These are phyloP conservation scores for Myathropa florea DNA, from an alignment of 2,888 invertebrate genomes.

Conservation along the genomic window DNA sequence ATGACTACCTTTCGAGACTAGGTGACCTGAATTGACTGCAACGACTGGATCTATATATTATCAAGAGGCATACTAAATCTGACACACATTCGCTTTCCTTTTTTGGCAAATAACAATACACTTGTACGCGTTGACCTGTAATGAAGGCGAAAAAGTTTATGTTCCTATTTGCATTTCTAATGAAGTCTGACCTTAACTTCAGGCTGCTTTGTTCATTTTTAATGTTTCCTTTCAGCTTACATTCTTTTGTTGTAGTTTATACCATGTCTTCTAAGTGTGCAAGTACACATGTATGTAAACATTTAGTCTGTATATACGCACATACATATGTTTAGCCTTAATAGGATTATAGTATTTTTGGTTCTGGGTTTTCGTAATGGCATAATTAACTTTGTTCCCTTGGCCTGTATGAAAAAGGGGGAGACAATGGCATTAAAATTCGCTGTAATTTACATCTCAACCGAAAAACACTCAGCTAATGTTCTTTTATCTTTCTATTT, in stretches of 20 bases:
- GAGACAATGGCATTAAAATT: constrained; percentile 43
- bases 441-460: constrained; percentile 45
- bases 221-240: not conserved
- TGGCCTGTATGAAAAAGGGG: not conserved
- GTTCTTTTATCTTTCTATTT: constrained; percentile 55
- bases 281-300: not conserved
- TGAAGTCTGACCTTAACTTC: constrained; percentile 7
- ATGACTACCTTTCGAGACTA: constrained; percentile 14
- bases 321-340: constrained; percentile 26
- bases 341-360: constrained; percentile 45
- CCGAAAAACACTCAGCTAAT: constrained; percentile 50
- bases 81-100: not conserved
- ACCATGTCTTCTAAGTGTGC: constrained; percentile 12
- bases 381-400: too few species aligned
- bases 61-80: not conserved
- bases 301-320: too few species aligned
- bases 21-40: not conserved
- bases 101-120: not conserved
- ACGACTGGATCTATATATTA: not conserved
- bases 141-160: constrained; percentile 2
- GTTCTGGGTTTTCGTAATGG: not conserved
- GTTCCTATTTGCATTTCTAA: constrained; percentile 44
- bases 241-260: constrained; percentile 6
- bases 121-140: constrained; percentile 5
- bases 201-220: not conserved